phyloP scores from a whole-genome alignment of 2,888 invertebrate genomes.

The Cylloceria caligata region DNA sequence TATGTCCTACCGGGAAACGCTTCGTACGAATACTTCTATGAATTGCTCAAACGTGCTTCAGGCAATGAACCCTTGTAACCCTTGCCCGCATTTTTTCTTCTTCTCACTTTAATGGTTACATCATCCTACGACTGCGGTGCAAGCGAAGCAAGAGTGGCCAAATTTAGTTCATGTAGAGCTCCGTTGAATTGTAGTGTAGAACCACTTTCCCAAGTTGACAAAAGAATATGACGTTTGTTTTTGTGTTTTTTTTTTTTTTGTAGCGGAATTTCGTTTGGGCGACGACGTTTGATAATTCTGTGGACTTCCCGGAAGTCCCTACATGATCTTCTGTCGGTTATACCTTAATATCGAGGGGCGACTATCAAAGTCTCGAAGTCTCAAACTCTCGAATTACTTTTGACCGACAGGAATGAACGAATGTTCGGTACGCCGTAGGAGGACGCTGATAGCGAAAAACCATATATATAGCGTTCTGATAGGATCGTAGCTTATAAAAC shows the following conservation, averaged over 20 bases:
- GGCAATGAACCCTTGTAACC: slow-evolving; percentile 44
- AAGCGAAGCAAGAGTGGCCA: neutral
- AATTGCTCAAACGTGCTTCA: slow-evolving; percentile 25
- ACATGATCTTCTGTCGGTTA: neutral
- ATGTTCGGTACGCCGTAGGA: no score
- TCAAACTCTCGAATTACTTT: no score
- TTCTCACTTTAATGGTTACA: slow-evolving; percentile 14
- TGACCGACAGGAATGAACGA: no score
- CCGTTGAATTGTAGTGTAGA: neutral
- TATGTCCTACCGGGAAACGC: slow-evolving; percentile 24
- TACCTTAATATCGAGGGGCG: no score
- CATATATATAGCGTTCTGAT: no score
- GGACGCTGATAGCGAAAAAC: no score
- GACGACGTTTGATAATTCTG: neutral
- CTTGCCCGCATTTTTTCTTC: slow-evolving; percentile 22
- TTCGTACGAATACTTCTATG: slow-evolving; percentile 38
- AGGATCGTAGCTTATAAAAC: no score
- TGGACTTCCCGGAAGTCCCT: neutral
- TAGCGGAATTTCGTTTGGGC: neutral
- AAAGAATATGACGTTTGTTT: neutral
- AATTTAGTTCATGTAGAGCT: neutral
- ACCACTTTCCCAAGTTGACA: slow-evolving; percentile 13
- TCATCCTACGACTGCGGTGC: neutral
- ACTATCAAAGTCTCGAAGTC: no score
- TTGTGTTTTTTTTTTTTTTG: neutral